phyloP scores from a whole-genome alignment of 2,797 vertebrate species.

The Phrynocephalus vlangalii region DNA sequence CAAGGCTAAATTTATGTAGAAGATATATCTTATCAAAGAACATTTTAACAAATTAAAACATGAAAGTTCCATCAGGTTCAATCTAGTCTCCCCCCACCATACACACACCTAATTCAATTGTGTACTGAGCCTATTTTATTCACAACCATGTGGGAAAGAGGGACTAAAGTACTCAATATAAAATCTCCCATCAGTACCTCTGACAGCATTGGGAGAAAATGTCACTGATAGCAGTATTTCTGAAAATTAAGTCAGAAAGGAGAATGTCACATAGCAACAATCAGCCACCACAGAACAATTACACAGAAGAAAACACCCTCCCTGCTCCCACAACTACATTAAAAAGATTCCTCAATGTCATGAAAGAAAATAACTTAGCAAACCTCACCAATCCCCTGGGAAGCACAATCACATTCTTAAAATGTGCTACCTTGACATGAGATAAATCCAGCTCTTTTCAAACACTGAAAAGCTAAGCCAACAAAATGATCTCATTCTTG shows the following conservation, averaged over 20 bases:
- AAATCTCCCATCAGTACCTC: background rate
- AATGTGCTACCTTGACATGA: background rate
- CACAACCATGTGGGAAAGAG: background rate
- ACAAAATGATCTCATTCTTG: background rate
- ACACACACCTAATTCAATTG: background rate
- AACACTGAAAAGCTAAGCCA: background rate
- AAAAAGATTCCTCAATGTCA: background rate
- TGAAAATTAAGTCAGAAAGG: conserved; percentile 4
- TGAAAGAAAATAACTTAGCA: conserved; percentile 5
- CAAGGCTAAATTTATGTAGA: no score
- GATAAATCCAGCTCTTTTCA: conserved; percentile 20
- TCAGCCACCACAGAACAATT: conserved; percentile 9
- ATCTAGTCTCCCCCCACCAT: background rate
- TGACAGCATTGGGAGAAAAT: conserved; percentile 19
- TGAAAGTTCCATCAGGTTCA: no score
- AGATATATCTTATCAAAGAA: no score
- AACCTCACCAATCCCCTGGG: background rate
- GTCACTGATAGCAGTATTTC: conserved; percentile 6
- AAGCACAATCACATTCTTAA: conserved; percentile 10
- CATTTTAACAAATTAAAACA: no score
- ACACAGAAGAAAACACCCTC: background rate
- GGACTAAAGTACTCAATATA: background rate
- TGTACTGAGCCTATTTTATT: background rate
- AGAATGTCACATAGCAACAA: conserved; percentile 6
- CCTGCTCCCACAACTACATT: background rate